These are phyloP conservation scores for Podarcis muralis DNA, from an alignment of 2,113 vertebrate genomes.

Conservation along the genomic window DNA sequence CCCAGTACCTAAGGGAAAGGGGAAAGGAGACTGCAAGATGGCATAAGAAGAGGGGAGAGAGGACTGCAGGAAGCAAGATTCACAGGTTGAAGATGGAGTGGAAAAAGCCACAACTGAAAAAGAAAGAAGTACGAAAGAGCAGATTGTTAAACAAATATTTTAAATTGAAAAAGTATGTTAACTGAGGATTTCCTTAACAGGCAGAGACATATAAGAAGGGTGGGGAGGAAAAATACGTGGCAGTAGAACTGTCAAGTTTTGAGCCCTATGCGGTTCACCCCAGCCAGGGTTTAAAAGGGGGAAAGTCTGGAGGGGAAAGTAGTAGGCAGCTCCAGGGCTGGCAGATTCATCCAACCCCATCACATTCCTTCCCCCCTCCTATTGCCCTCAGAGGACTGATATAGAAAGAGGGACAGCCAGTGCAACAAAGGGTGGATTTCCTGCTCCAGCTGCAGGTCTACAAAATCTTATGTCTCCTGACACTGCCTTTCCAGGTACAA, in stretches of 20 bases:
- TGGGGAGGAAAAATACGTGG: not conserved
- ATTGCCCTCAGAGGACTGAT: no score
- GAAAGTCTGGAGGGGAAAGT: not conserved
- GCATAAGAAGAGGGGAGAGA: not conserved
- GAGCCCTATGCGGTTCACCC: no score
- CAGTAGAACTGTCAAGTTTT: not conserved
- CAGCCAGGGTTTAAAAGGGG: not conserved
- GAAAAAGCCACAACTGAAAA: not conserved
- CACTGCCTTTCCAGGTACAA: no score
- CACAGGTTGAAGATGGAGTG: not conserved
- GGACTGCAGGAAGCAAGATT: not conserved
- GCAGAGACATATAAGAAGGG: not conserved
- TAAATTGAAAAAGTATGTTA: not conserved
- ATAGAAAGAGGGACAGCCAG: no score
- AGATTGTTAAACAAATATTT: slow-evolving; percentile 7
- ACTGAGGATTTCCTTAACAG: not conserved
- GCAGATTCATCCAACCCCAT: not conserved
- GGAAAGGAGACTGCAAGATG: not conserved
- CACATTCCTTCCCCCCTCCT: no score
- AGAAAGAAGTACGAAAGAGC: not conserved
- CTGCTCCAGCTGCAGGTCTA: no score
- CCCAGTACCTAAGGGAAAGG: not conserved
- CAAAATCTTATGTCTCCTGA: no score
- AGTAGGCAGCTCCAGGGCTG: not conserved
- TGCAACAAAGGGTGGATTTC: no score